A percentile compares a stretch with the other conserved stretches of the same genome.
Conservation (phyloP, 1,140 invertebrate genomes). For the Pemphigus obesinymphae region DNA sequence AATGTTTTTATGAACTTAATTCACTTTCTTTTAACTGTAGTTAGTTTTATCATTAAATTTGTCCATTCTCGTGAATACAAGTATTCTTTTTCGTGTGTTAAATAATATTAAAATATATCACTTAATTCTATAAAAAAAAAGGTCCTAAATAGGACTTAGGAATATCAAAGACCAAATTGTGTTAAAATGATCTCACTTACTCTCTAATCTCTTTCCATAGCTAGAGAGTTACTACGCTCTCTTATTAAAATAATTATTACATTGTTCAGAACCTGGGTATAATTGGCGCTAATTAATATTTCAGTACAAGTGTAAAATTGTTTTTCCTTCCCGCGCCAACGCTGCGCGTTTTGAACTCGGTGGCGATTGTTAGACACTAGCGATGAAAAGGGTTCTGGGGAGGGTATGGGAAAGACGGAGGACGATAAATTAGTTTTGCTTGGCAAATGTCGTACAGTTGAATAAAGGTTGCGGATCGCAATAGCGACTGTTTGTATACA, state of each 20-base stretch:
- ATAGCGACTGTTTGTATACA: background rate
- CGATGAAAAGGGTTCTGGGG: background rate
- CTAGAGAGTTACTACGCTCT: background rate
- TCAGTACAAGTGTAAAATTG: background rate
- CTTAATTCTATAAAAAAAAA: too few species aligned
- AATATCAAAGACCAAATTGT: too few species aligned
- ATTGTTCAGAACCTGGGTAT: background rate
- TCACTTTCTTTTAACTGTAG: too few species aligned
- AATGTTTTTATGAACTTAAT: too few species aligned
- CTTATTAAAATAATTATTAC: background rate
- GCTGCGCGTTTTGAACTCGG: background rate
- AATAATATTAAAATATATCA: too few species aligned
- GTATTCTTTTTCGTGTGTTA: too few species aligned
- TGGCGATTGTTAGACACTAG: background rate
- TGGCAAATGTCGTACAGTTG: background rate
- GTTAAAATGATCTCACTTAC: too few species aligned
- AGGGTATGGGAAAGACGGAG: background rate
- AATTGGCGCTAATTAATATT: conserved; percentile 24
- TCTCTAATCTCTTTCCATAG: too few species aligned
- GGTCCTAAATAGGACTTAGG: too few species aligned
- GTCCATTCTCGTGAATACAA: too few species aligned
- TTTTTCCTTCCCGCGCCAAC: background rate
- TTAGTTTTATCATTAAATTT: too few species aligned
- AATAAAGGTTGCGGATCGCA: background rate
- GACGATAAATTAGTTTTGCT: conserved; percentile 31